Evolutionary conservation across 2,888 invertebrate species (phyloP), one percentile per base, ranked within the genome.

Genomic region (Habroteleia sp.): DNA sequence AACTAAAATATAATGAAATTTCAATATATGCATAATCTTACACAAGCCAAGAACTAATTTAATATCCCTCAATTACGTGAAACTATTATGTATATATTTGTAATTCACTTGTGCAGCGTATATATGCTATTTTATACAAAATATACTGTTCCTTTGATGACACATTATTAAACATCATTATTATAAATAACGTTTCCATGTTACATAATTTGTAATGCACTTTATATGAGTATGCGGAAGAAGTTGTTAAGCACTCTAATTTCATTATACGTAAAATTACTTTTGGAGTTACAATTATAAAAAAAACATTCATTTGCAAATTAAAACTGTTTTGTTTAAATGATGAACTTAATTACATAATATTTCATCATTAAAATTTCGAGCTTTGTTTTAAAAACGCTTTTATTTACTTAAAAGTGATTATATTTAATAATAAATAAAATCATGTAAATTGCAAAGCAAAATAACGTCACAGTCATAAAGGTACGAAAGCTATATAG

Each of bases 401-500:
- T n/a, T n/a, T n/a, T 27, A n/a, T 27, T 27, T 27, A 27, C 1
- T 27, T 27, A 27, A 7, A 27, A 6, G 1, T 27, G 1, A 31
- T 31, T 31, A 31, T 10, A 31, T 8, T 31, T 6, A 33, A 6
- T 5, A 33, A 6, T 5, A 11, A 33, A 13, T 4, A 33, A 6
- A 33, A 33, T 6, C 13, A 33, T 13, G 13, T 13, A 33, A 13
- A 52, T 27, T 37, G 37, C 37, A 14, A 23, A 27, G 23, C 52
- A 16, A 48, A 42, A 27, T 58, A 27, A 52, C 35, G 31, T 69
- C 39, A n/a, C n/a, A 35, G 76, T 74, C 56, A 74, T 46, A 60
- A 65, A 76, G 77, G 73, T 54, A 77, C 60, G 71, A 77, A 63
- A 60, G 31, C 23, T 41, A 13, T 25, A 35, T 27, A 37, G 54